These are phyloP conservation scores for Caenorhabditis sp. DNA, from an alignment of 2,888 invertebrate genomes.

Conservation along the genomic window DNA sequence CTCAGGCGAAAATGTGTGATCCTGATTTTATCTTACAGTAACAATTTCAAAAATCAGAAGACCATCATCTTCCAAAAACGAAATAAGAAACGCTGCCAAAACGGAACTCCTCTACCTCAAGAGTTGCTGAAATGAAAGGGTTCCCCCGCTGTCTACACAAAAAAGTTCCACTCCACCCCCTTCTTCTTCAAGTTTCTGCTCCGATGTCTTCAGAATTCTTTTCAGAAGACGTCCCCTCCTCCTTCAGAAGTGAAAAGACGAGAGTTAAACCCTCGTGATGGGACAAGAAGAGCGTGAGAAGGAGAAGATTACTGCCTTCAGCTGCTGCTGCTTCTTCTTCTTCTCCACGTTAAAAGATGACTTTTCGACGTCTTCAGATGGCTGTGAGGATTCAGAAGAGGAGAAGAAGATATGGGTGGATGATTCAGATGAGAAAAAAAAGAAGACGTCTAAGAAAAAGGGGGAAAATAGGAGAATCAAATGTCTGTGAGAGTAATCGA, in stretches of 20 bases:
- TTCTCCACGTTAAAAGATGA: slow-evolving; percentile 6
- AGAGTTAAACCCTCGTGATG: slow-evolving; percentile 34
- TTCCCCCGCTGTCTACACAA: neutral
- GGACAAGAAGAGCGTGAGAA: slow-evolving; percentile 36
- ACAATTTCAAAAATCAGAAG: too few relatives aligned
- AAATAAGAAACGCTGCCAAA: too few relatives aligned
- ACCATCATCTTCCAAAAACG: too few relatives aligned
- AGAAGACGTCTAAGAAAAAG: neutral
- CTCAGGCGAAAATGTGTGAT: too few relatives aligned
- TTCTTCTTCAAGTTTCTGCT: neutral
- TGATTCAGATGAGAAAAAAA: slow-evolving; percentile 25
- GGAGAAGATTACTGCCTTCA: slow-evolving; percentile 22
- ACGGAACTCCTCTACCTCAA: too few relatives aligned
- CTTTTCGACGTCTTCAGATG: slow-evolving; percentile 24
- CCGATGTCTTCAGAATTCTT: slow-evolving; percentile 12
- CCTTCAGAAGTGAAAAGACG: slow-evolving; percentile 35
- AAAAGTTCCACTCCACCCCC: neutral
- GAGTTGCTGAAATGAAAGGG: too few relatives aligned
- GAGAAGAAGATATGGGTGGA: slow-evolving; percentile 17
- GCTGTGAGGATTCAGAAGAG: slow-evolving; percentile 27
- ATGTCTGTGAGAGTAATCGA: slow-evolving; percentile 31
- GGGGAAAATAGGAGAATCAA: slow-evolving; percentile 23
- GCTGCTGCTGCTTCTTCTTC: too few relatives aligned
- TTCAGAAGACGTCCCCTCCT: slow-evolving; percentile 7
- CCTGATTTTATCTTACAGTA: too few relatives aligned